A percentile compares a stretch with the other conserved stretches of the same genome.
These are phyloP conservation scores for Halichoeres trimaculatus DNA, from an alignment of 2,113 vertebrate species.

Conservation along the genomic window DNA sequence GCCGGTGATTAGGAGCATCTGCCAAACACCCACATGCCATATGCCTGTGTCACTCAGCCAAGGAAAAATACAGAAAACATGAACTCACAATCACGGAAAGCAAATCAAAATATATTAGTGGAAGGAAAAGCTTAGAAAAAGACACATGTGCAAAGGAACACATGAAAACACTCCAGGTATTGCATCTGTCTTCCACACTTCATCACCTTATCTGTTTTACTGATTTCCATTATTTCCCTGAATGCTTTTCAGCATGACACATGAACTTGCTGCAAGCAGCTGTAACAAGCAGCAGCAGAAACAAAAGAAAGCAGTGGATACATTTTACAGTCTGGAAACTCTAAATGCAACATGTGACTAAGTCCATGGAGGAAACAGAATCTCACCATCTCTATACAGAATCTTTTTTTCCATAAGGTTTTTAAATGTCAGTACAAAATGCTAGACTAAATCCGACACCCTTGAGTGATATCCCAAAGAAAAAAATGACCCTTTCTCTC, in stretches of 20 bases:
- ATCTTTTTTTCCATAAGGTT: conserved; percentile 12
- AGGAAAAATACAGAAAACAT: conserved; percentile 41
- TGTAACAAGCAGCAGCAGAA: conserved; percentile 3
- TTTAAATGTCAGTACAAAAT: conserved; percentile 56
- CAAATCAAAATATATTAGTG: conserved; percentile 30
- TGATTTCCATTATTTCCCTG: conserved; percentile 34
- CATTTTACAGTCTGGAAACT: too few relatives aligned
- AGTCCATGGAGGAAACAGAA: conserved; percentile 12
- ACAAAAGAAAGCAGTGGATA: too few relatives aligned
- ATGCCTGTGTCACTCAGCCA: conserved; percentile 61
- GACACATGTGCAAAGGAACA: background rate
- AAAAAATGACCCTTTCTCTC: conserved; percentile 39
- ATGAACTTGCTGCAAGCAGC: conserved; percentile 9
- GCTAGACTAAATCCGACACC: conserved; percentile 20
- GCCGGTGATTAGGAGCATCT: conserved; percentile 68
- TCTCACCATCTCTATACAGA: conserved; percentile 5
- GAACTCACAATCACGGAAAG: conserved; percentile 14
- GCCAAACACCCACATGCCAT: conserved; percentile 77
- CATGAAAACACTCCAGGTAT: background rate
- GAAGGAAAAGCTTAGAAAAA: background rate
- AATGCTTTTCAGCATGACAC: conserved; percentile 20
- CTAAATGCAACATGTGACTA: conserved; percentile 10
- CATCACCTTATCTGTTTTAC: conserved; percentile 10
- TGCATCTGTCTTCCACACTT: background rate
- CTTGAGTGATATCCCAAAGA: conserved; percentile 5